Percentiles rank a stretch among this genome's conserved stretches.
Evolutionary conservation across 2,797 vertebrate species (phyloP).

Genomic region (Darevskia mixta): DNA sequence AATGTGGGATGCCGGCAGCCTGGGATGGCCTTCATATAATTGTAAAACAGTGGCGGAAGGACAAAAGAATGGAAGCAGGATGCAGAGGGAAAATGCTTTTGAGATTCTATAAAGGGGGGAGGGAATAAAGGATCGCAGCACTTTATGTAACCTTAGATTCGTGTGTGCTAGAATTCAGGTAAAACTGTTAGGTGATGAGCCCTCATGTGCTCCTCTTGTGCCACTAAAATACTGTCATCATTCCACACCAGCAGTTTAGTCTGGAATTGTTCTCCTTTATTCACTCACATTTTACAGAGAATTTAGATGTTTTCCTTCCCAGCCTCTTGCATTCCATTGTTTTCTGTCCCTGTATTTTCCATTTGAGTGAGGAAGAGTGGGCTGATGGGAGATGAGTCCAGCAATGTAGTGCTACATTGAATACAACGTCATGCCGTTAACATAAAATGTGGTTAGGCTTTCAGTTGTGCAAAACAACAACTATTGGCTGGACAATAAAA

Average conservation of each 20-base stretch:
- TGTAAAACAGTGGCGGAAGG: not conserved
- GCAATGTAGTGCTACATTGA: no score
- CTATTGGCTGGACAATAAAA: not conserved
- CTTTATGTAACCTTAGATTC: slow-evolving; percentile 4
- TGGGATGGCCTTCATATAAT: slow-evolving; percentile 10
- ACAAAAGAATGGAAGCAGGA: slow-evolving; percentile 16
- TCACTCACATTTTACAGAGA: not conserved
- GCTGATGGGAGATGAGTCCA: no score
- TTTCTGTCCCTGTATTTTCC: not conserved
- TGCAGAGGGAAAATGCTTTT: slow-evolving; percentile 1
- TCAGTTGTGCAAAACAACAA: not conserved
- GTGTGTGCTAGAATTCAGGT: not conserved
- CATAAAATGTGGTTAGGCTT: not conserved
- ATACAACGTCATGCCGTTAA: not conserved
- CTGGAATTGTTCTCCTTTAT: not conserved
- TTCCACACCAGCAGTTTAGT: not conserved
- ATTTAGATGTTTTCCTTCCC: not conserved
- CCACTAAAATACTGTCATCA: not conserved
- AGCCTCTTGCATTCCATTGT: not conserved
- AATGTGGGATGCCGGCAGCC: not conserved
- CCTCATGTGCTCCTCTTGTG: not conserved
- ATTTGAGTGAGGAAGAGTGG: not conserved
- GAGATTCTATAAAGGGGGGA: not conserved
- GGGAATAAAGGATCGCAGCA: not conserved
- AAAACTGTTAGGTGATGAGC: not conserved